Conservation (phyloP, 92 coral and sea anemone genomes). For the Epizoanthus rinbou region DNA sequence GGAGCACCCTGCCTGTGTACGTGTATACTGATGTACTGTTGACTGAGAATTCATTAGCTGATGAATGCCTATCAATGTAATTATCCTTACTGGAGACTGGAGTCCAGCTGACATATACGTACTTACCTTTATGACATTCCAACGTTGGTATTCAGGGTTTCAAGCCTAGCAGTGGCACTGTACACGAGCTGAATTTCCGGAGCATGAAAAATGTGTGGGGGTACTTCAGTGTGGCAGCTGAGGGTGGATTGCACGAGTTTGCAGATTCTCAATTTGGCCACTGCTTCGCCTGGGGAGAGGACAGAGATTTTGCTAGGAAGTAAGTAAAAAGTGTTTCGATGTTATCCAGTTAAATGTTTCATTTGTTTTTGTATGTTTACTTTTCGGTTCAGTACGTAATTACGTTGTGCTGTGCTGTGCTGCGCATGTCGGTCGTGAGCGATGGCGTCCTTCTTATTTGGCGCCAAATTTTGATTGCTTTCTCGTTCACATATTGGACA, state of each 20-base stretch:
- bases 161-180: conserved; percentile 99
- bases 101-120: background rate
- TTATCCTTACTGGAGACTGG: background rate
- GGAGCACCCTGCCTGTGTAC: too few species aligned
- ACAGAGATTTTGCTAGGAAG: conserved; percentile 97
- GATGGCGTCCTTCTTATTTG: background rate
- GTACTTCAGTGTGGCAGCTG: conserved; percentile 98
- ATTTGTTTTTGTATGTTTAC: background rate
- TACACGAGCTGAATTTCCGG: conserved; percentile 93
- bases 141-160: conserved; percentile 75
- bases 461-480: background rate
- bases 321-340: background rate
- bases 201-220: conserved; percentile 99
- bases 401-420: background rate
- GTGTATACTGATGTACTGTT: too few species aligned
- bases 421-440: background rate
- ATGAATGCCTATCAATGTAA: too few species aligned
- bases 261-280: conserved; percentile 99
- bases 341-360: background rate
- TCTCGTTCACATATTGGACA: background rate
- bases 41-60: too few species aligned
- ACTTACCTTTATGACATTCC: background rate
- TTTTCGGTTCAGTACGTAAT: background rate
- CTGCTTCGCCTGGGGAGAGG: conserved; percentile 99
- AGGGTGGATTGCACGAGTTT: conserved; percentile 96